Base-by-base conservation (phyloP, 2,888 invertebrate genomes). In the Torymus tubicola region DNA sequence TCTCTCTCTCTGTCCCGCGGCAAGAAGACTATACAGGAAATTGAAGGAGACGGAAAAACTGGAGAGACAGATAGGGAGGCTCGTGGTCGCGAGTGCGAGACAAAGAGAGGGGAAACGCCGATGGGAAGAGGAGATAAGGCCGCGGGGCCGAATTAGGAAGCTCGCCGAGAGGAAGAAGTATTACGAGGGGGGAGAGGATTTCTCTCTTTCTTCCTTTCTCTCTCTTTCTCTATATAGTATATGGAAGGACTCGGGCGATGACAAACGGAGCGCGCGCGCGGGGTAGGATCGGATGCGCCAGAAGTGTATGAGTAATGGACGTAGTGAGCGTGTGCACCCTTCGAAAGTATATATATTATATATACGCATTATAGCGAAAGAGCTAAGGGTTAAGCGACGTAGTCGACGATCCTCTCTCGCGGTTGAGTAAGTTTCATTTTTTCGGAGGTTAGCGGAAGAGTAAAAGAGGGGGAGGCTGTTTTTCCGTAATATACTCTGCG, bases 231-330 rank as follows among this genome's bases (percentile, higher is more conserved):
- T 31, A 31, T 31, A 31, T 31, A 31, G 64, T 42, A 57, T 65
- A n/a, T n/a, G 70, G 72, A 78, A 72, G 61, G 67, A 67, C 63
- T 52, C 42, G 24, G 31, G 21, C 82, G 81, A 84, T 85, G 84
- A 85, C 85, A 84, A 85, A 84, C 84, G 84, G 82, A 81, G 78
- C 80, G 77, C 78, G 75, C 80, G 74, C n/a, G n/a, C n/a, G n/a
- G n/a, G 64, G 58, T 60, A 61, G 78, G 63, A 80, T 82, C 80
- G 82, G 78, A 78, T 73, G 79, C 82, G 65, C 74, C 63, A 31
- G 24, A 12, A 67, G 74, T 69, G 63, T 69, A 74, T 78, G 81
- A 78, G 78, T 81, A 81, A 81, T 78, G 74, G 70, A 52, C 57
- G 69, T 24, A 11, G 10, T 42, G 70, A n/a, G n/a, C n/a, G n/a